Conservation (phyloP, 2,113 vertebrate genomes). For the Meriones unguiculatus region DNA sequence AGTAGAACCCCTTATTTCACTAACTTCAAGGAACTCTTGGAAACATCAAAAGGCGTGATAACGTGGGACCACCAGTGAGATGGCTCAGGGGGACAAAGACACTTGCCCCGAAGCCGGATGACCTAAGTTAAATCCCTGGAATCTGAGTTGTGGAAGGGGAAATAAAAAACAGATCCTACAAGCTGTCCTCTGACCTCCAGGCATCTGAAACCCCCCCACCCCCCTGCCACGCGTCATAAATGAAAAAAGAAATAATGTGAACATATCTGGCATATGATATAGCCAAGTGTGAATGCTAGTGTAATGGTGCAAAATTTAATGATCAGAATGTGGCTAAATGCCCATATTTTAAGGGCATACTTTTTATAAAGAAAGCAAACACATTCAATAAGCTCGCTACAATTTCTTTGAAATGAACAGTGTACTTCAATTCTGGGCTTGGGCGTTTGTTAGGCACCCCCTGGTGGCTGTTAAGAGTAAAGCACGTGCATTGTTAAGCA, state of each 20-base stretch:
- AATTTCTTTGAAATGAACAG: conserved; percentile 36
- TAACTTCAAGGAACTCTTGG: not conserved
- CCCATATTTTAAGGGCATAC: not conserved
- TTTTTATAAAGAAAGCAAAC: not conserved
- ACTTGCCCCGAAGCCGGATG: not conserved
- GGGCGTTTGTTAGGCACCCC: conserved; percentile 43
- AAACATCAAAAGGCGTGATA: conserved; percentile 13
- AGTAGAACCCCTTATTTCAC: not conserved
- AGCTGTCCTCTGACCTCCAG: not conserved
- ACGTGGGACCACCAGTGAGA: not conserved
- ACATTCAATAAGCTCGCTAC: not conserved
- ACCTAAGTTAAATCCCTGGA: not conserved
- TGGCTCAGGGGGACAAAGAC: not conserved
- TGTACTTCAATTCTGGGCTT: not conserved
- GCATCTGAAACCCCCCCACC: not conserved
- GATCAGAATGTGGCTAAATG: not conserved
- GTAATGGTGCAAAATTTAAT: not conserved
- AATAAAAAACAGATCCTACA: no score
- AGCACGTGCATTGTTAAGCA: not conserved
- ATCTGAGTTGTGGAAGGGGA: no score
- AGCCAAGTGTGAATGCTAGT: not conserved
- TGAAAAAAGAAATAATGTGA: not conserved
- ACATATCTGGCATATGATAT: not conserved
- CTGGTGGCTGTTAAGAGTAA: conserved; percentile 47
- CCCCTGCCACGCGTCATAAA: no score